Percentiles rank a stretch among this genome's conserved stretches.
Conservation (phyloP, 2,888 invertebrate genomes). For the Ischnura elegans region DNA sequence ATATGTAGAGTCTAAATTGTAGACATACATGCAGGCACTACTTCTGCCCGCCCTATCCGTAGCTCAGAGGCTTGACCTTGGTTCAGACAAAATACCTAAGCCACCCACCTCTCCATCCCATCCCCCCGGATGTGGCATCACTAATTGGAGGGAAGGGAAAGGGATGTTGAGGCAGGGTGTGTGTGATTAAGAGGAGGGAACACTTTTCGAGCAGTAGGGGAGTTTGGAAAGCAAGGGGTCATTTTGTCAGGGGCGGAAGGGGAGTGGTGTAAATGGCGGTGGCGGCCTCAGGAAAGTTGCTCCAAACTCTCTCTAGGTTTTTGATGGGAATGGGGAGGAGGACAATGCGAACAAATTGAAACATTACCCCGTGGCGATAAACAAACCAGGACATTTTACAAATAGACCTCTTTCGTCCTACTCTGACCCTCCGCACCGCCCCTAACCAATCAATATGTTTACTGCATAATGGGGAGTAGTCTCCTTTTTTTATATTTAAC, state of each 20-base stretch:
- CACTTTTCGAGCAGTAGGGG: too few species aligned
- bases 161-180: too few species aligned
- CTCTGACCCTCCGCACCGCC: too few species aligned
- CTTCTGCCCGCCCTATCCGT: too few species aligned
- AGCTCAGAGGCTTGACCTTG: conserved; percentile 22
- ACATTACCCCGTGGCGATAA: conserved; percentile 43
- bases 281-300: neutral
- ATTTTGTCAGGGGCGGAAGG: neutral
- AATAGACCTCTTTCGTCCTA: neutral
- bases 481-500: neutral
- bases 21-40: too few species aligned
- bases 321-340: conserved; percentile 25
- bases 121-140: neutral
- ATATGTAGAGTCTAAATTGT: too few species aligned
- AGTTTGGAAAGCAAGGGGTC: too few species aligned
- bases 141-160: conserved; percentile 29
- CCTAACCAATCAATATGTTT: too few species aligned
- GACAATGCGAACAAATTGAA: conserved; percentile 63
- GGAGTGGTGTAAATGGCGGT: neutral
- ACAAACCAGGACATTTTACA: conserved; percentile 17
- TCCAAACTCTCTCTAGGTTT: neutral
- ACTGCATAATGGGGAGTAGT: too few species aligned
- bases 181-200: too few species aligned
- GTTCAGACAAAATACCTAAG: conserved; percentile 21
- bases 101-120: neutral